phyloP scores from a whole-genome alignment of 1,140 invertebrate genomes.

The Lamellibrachia luymesi region DNA sequence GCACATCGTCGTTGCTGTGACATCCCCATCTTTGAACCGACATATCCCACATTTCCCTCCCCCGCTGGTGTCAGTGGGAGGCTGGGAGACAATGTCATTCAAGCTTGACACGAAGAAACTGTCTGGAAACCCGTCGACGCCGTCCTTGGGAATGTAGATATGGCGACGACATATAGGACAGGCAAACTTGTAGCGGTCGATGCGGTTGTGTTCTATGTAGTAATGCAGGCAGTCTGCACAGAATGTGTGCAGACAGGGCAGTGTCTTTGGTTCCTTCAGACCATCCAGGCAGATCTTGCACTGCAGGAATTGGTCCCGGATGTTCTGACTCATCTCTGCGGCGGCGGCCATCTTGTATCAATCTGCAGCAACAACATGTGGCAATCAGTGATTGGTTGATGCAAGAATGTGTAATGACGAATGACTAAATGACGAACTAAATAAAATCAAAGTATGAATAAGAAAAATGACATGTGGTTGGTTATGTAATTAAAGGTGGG shows the following conservation, averaged over 20 bases:
- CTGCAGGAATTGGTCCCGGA: conserved; percentile 40
- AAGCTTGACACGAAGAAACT: conserved; percentile 57
- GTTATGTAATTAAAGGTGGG: neutral
- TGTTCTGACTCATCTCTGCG: conserved; percentile 27
- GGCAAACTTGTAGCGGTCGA: conserved; percentile 57
- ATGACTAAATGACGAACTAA: too few species aligned
- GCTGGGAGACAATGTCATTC: conserved; percentile 48
- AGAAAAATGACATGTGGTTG: neutral
- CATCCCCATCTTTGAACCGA: conserved; percentile 19
- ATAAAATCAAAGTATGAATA: neutral
- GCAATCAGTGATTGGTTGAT: neutral
- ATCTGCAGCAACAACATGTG: neutral
- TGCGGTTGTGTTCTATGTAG: conserved; percentile 50
- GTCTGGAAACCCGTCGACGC: conserved; percentile 57
- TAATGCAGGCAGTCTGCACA: conserved; percentile 72
- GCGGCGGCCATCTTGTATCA: conserved; percentile 2
- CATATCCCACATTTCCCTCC: conserved; percentile 33
- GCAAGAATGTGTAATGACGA: neutral
- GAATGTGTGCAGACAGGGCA: conserved; percentile 90
- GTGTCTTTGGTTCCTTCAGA: conserved; percentile 69
- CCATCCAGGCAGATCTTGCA: conserved; percentile 57
- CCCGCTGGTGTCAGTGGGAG: conserved; percentile 53
- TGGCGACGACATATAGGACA: conserved; percentile 58
- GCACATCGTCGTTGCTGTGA: conserved; percentile 18
- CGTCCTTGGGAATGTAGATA: conserved; percentile 55